Conservation (phyloP, 1,140 invertebrate species). For the Nasonia giraulti region DNA sequence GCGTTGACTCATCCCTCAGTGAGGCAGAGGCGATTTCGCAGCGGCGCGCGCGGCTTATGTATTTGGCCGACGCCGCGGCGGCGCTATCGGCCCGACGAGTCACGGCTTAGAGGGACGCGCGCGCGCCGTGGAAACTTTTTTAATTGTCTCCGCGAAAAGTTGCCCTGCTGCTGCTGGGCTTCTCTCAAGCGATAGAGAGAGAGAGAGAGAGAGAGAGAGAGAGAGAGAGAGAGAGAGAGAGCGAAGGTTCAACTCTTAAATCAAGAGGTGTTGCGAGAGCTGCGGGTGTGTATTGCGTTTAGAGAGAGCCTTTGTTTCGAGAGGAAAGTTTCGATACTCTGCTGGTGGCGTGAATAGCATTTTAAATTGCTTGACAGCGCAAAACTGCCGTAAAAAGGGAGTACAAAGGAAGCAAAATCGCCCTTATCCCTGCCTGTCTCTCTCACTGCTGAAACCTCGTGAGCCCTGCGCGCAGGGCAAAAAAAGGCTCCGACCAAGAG, state of each 20-base stretch:
- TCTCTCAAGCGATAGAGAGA: no score
- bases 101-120: not conserved
- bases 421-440: not conserved
- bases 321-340: not conserved
- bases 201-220: no score
- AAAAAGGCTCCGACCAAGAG: not conserved
- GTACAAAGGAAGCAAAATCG: conserved; percentile 8
- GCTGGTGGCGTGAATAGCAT: not conserved
- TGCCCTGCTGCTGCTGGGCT: not conserved
- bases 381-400: not conserved
- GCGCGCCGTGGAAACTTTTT: conserved; percentile 39
- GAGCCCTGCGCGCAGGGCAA: conserved; percentile 5
- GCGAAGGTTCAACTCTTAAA: conserved; percentile 3
- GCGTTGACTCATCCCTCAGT: conserved; percentile 10
- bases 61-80: not conserved
- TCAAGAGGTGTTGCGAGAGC: conserved; percentile 26
- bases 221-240: no score
- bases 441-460: not conserved
- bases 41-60: not conserved
- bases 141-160: conserved; percentile 41
- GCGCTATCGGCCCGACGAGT: conserved; percentile 19
- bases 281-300: not conserved
- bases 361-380: not conserved
- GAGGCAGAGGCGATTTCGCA: not conserved
- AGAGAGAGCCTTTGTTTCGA: not conserved